These are phyloP conservation scores for Malaclemys terrapin DNA, from an alignment of 2,113 vertebrate genomes.

Conservation along the genomic window DNA sequence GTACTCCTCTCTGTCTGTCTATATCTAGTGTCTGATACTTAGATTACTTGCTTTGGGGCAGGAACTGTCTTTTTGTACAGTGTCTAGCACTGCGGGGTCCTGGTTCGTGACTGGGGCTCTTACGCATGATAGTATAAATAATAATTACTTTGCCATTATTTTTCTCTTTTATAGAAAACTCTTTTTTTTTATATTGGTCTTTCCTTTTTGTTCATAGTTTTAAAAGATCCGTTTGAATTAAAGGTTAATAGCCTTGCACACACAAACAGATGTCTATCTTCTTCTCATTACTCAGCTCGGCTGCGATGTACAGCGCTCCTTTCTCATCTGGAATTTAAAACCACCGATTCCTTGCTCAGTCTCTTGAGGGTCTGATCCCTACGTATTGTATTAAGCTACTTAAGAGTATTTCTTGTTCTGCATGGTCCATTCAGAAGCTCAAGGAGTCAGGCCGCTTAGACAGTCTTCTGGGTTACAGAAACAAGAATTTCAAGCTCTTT, in stretches of 20 bases:
- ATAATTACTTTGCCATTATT: not conserved
- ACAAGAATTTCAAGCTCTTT: not conserved
- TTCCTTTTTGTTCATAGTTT: not conserved
- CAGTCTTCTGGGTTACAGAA: not conserved
- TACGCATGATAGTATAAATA: not conserved
- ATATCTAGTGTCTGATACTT: not conserved
- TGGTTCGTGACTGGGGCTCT: not conserved
- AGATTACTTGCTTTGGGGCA: not conserved
- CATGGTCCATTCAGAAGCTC: not conserved
- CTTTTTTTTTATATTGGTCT: not conserved
- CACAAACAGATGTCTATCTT: not conserved
- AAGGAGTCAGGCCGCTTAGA: fast-evolving
- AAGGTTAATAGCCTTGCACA: not conserved
- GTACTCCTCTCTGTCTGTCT: not conserved
- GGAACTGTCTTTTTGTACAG: not conserved
- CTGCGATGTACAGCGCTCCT: not conserved
- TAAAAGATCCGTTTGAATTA: not conserved
- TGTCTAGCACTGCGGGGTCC: not conserved
- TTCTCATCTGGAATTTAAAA: not conserved
- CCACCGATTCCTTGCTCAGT: not conserved
- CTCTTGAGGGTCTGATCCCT: not conserved
- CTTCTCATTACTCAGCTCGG: not conserved
- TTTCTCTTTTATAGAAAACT: not conserved
- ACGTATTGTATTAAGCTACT: fast-evolving
- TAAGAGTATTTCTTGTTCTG: not conserved